Conservation (phyloP, 2,888 invertebrate genomes). For the Nemotelus pantherinus region DNA sequence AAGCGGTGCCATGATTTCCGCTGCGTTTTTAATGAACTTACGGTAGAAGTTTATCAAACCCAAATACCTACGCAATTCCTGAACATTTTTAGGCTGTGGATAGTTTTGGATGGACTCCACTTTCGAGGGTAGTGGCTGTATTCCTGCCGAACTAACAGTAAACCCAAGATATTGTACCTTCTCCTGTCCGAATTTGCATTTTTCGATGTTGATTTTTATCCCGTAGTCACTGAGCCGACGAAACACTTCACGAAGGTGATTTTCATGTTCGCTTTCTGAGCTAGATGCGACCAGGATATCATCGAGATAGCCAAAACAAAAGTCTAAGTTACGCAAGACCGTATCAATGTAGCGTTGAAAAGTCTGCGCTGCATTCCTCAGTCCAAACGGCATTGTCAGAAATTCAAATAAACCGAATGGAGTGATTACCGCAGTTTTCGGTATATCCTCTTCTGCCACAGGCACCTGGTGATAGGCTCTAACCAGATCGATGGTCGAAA, state of each 20-base stretch:
- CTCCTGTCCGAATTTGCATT: neutral
- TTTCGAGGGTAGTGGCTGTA: neutral
- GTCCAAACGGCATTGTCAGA: constrained; percentile 57
- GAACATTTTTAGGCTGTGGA: neutral
- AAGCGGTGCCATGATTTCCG: neutral
- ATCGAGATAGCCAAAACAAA: constrained; percentile 55
- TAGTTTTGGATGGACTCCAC: neutral
- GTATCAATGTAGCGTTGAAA: constrained; percentile 59
- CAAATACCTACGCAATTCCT: neutral
- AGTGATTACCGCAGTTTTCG: constrained; percentile 58
- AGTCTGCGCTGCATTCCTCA: constrained; percentile 58
- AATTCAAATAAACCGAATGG: constrained; percentile 57
- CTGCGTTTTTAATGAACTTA: constrained; percentile 5
- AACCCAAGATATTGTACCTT: constrained; percentile 4
- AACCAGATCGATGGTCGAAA: constrained; percentile 55
- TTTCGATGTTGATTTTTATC: neutral
- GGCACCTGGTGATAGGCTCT: constrained; percentile 58
- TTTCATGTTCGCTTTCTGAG: neutral
- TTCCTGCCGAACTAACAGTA: neutral
- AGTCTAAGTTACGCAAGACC: constrained; percentile 52
- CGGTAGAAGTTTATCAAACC: constrained; percentile 25
- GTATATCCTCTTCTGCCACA: constrained; percentile 54
- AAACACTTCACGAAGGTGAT: constrained; percentile 6
- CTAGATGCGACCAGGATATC: constrained; percentile 55
- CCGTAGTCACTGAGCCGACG: neutral